phyloP scores from a whole-genome alignment of 1,140 invertebrate genomes.

The Cydia fagiglandana region DNA sequence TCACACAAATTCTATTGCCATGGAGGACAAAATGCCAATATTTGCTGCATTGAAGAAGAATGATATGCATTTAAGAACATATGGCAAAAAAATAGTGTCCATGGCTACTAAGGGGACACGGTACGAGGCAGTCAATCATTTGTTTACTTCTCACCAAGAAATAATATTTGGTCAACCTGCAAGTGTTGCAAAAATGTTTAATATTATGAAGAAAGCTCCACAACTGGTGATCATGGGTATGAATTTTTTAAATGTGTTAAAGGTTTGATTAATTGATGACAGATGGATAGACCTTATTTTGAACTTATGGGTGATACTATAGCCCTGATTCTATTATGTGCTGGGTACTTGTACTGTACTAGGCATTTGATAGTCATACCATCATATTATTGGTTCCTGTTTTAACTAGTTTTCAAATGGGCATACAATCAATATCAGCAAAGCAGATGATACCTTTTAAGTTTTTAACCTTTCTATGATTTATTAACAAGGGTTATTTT shows the following conservation, averaged over 20 bases:
- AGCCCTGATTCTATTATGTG: too few species aligned
- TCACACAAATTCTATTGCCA: constrained; percentile 84
- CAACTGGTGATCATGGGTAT: constrained; percentile 84
- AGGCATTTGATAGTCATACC: too few species aligned
- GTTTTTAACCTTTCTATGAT: background rate
- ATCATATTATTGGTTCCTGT: too few species aligned
- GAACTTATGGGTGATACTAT: too few species aligned
- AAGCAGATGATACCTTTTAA: background rate
- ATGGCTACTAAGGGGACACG: constrained; percentile 81
- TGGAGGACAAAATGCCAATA: constrained; percentile 81
- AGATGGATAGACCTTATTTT: too few species aligned
- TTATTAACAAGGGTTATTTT: too few species aligned
- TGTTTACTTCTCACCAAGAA: constrained; percentile 81
- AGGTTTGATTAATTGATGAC: background rate
- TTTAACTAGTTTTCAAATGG: too few species aligned
- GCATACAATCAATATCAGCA: too few species aligned
- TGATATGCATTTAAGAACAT: constrained; percentile 84
- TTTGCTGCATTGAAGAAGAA: constrained; percentile 80
- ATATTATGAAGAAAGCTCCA: constrained; percentile 81
- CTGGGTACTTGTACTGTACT: too few species aligned
- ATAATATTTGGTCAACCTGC: constrained; percentile 83
- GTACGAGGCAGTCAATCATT: constrained; percentile 80
- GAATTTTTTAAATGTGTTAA: constrained; percentile 44
- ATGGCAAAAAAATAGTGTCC: constrained; percentile 80
- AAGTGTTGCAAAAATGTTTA: constrained; percentile 79